phyloP scores from a whole-genome alignment of 2,113 vertebrate genomes.

The Archilochus colubris region DNA sequence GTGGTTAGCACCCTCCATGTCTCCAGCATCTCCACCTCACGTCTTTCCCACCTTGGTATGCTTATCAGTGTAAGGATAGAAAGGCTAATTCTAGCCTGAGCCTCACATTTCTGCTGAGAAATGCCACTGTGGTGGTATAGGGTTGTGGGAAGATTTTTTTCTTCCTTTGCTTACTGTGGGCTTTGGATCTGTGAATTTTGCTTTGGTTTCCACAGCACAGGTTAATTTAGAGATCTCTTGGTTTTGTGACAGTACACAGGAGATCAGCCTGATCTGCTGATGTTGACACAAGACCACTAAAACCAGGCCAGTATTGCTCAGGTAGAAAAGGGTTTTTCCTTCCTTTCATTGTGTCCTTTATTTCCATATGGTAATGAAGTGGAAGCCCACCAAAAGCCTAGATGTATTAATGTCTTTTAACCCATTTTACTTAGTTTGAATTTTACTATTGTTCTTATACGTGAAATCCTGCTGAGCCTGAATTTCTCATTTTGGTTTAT shows the following conservation, averaged over 20 bases:
- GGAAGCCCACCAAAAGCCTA: neutral
- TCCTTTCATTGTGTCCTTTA: neutral
- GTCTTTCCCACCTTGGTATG: neutral
- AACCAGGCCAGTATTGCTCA: neutral
- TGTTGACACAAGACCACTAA: neutral
- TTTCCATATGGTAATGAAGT: neutral
- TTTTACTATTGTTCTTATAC: neutral
- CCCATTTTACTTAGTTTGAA: neutral
- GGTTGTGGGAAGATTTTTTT: neutral
- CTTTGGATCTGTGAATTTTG: neutral
- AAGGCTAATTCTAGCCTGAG: neutral
- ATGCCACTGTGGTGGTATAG: neutral
- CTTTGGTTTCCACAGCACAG: neutral
- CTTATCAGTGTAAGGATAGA: accelerated
- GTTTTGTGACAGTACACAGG: neutral
- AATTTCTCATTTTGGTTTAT: neutral
- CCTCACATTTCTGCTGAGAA: neutral
- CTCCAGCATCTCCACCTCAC: neutral
- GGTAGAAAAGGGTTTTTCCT: neutral
- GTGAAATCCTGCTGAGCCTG: neutral
- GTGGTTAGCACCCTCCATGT: neutral
- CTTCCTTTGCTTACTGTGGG: neutral
- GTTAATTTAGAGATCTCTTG: neutral
- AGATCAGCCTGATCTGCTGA: neutral
- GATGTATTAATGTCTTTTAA: neutral